These are phyloP conservation scores for Aplochiton taeniatus DNA, from an alignment of 2,797 vertebrate species.

Conservation along the genomic window DNA sequence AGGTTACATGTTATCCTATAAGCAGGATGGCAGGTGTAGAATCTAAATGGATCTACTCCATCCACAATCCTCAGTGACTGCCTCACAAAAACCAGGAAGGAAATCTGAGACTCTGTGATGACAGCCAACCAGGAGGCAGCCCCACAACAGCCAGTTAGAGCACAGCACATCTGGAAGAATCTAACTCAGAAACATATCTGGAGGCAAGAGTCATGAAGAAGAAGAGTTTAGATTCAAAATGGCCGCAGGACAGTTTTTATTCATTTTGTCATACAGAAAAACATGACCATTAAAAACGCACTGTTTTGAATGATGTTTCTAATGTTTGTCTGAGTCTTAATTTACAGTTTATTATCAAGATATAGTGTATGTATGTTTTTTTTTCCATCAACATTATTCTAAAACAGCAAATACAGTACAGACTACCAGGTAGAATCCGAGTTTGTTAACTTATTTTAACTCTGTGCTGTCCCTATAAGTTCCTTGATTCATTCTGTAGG, in stretches of 20 bases:
- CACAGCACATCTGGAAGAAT: conserved; percentile 72
- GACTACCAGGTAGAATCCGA: no score
- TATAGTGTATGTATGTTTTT: no score
- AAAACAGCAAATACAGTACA: no score
- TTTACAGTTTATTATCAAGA: no score
- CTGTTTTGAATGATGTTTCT: not conserved
- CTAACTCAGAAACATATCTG: conserved; percentile 34
- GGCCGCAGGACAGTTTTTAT: conserved; percentile 28
- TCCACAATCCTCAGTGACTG: conserved; percentile 41
- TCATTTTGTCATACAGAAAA: no score
- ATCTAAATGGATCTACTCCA: conserved; percentile 39
- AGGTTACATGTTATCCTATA: conserved; percentile 29
- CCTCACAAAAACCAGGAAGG: conserved; percentile 44
- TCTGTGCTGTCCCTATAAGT: no score
- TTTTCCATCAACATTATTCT: no score
- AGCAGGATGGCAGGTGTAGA: conserved; percentile 62
- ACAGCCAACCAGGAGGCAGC: conserved; percentile 39
- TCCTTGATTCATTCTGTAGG: no score
- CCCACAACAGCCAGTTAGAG: conserved; percentile 51
- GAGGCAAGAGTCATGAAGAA: conserved; percentile 37
- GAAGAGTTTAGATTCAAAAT: conserved; percentile 55
- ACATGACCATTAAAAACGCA: not conserved
- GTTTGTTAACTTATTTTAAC: no score
- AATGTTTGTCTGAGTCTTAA: no score
- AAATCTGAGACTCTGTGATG: conserved; percentile 55